These are phyloP conservation scores for Oscheius myriophilus DNA, from an alignment of 2,888 invertebrate genomes.

Conservation along the genomic window DNA sequence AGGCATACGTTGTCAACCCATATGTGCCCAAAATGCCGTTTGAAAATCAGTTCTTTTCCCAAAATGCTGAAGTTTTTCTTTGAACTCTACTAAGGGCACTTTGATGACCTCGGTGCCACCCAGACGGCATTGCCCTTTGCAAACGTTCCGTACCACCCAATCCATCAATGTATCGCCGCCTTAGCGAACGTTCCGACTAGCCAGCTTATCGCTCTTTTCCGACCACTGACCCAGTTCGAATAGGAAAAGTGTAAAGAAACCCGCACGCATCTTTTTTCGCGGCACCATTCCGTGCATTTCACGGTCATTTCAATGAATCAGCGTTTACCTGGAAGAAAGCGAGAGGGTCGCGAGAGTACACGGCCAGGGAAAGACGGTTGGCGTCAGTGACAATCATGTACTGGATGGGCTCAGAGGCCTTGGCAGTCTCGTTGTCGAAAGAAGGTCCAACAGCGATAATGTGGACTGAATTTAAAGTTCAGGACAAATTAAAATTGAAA, in stretches of 20 bases:
- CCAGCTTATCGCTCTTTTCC: slow-evolving; percentile 24
- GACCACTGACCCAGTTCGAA: slow-evolving; percentile 21
- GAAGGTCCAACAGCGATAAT: slow-evolving; percentile 69
- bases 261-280: slow-evolving; percentile 15
- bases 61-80: too few relatives aligned
- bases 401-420: slow-evolving; percentile 62
- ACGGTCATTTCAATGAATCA: slow-evolving; percentile 11
- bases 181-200: slow-evolving; percentile 35
- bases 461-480: slow-evolving; percentile 66
- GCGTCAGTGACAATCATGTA: slow-evolving; percentile 70
- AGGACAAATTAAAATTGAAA: not conserved
- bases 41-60: too few relatives aligned
- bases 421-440: slow-evolving; percentile 65
- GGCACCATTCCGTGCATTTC: slow-evolving; percentile 24
- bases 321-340: slow-evolving; percentile 63
- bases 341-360: slow-evolving; percentile 69
- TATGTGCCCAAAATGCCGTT: too few relatives aligned
- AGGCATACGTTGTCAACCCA: too few relatives aligned
- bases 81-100: too few relatives aligned
- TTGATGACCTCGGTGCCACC: too few relatives aligned
- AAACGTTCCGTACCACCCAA: slow-evolving; percentile 25
- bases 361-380: slow-evolving; percentile 68
- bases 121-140: not conserved
- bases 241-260: not conserved
- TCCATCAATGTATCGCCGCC: slow-evolving; percentile 25